Evolutionary conservation across 2,113 vertebrate genomes (phyloP), one percentile per base, ranked within the genome.

Genomic region (Miniopterus natalensis): DNA sequence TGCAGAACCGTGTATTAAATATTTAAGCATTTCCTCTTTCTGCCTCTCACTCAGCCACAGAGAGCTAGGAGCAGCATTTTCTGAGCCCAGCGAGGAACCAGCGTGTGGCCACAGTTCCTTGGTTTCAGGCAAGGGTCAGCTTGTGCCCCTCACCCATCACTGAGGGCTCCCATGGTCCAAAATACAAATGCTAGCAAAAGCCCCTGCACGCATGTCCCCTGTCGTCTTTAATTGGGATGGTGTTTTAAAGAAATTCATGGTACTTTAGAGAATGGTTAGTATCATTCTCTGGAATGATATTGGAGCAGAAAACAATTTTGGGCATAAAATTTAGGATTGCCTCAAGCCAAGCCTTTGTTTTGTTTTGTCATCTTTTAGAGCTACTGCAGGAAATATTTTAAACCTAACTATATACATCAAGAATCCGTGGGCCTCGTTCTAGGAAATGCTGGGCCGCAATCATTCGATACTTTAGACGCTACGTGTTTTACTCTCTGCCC

Each of bases 1-100:
- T 59, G 96, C 92, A 88, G 97, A 96, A 75, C 71, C 61, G 5
- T 94, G 95, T 93, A 98, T 98, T 95, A 98, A 98, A 98, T 98
- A 98, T 98, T 98, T 97, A 98, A 98, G 93, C 84, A 51, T 96
- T 98, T 96, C 59, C 31, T 83, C 63, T 74, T 96, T 57, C 92
- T 96, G 94, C 85, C 74, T 97, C 80, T 97, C 68, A 79, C 92
- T 97, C 95, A 96, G 77, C 95, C 45, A 1, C 45, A 8, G 3
- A 13, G 88, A 1, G 55, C 51, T 2, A 5, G 63, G 95, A 97
- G 79, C 78, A 71, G 94, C 78, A 42, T 97, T 97, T 98, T 83
- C 89, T 86, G 80, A 95, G 93, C 63, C 31, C 42, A 8, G 42
- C 73, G 63, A 29, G 31, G 55, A 55, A 73, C 59, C 83, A 25